Base-by-base conservation (phyloP, 2,888 invertebrate species). In the Baccha elongata region DNA sequence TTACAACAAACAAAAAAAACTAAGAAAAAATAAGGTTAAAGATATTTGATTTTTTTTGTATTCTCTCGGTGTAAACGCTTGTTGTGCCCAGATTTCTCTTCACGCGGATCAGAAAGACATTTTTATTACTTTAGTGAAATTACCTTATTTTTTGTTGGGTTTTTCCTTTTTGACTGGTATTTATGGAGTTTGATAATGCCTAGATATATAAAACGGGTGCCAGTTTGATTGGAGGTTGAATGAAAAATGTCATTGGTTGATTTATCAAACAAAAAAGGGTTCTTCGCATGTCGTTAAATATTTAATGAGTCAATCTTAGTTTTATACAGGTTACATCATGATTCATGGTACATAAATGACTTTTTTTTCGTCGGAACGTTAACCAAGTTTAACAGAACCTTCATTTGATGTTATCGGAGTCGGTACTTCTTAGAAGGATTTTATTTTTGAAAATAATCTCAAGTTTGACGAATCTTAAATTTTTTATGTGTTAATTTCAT, bases 91-190 rank as follows among this genome's bases (percentile, higher is more conserved):
- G 81, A 81, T 76, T 78, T 32, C 29, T 8, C 60, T 72, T 44
- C 8, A 8, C 64, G 15, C 13, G 37, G 40, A 53, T 48, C 55
- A 58, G 35, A 46, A 42, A 55, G 67, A 68, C 65, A 62, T 73
- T 83, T 83, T 76, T 83, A 83, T 73, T 76, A 55, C 76, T 83
- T 83, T 83, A 76, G 67, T 68, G 48, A 67, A 83, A 76, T 76
- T 83, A 83, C 19, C 29, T 42, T 65, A n/a, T n/a, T 60, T 52
- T 65, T 52, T 42, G n/a, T 13, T 26, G 2, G 5, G n/a, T n/a
- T 11, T 32, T 5, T n/a, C n/a, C 17, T 44, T 0, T 35, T 37
- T 52, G 29, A 15, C 13, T 60, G 37, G 55, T 78, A 73, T 83
- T 83, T 78, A 83, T 78, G 72, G 81, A 46, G 69, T 71, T 65